Evolutionary conservation across 2,888 invertebrate genomes (phyloP).

Genomic region (Brachylomia viminalis): DNA sequence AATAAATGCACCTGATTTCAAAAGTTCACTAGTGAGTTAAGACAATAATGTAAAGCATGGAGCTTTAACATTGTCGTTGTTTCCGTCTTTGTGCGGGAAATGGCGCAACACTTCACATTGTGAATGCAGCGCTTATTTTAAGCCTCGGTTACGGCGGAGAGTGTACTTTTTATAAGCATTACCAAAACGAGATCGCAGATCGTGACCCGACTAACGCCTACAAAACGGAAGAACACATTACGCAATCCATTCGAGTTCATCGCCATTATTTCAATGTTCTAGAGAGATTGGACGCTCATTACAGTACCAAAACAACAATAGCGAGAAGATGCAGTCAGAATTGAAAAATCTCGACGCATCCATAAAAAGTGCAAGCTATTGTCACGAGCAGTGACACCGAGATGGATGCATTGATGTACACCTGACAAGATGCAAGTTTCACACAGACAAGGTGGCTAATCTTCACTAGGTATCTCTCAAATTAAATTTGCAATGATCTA

Average conservation of each 20-base stretch:
- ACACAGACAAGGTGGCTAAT: slow-evolving; percentile 11
- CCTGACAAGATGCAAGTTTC: slow-evolving; percentile 25
- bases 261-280: slow-evolving; percentile 54
- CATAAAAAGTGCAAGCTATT: slow-evolving; percentile 66
- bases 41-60: slow-evolving; percentile 14
- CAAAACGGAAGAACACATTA: slow-evolving; percentile 66
- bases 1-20: slow-evolving; percentile 1
- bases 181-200: slow-evolving; percentile 60
- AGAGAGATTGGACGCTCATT: slow-evolving; percentile 63
- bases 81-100: slow-evolving; percentile 43
- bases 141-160: slow-evolving; percentile 25
- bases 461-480: neutral
- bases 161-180: slow-evolving; percentile 48
- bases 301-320: slow-evolving; percentile 64
- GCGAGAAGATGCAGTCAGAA: slow-evolving; percentile 55
- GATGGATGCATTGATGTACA: slow-evolving; percentile 27
- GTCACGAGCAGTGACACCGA: slow-evolving; percentile 43
- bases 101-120: slow-evolving; percentile 45
- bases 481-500: neutral
- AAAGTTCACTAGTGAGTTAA: neutral
- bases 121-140: slow-evolving; percentile 40
- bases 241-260: slow-evolving; percentile 65
- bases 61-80: slow-evolving; percentile 22
- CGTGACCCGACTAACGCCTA: slow-evolving; percentile 59
- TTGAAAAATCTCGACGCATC: slow-evolving; percentile 48